These are phyloP conservation scores for Ophion ellenae DNA, from an alignment of 2,888 invertebrate species.

Conservation along the genomic window DNA sequence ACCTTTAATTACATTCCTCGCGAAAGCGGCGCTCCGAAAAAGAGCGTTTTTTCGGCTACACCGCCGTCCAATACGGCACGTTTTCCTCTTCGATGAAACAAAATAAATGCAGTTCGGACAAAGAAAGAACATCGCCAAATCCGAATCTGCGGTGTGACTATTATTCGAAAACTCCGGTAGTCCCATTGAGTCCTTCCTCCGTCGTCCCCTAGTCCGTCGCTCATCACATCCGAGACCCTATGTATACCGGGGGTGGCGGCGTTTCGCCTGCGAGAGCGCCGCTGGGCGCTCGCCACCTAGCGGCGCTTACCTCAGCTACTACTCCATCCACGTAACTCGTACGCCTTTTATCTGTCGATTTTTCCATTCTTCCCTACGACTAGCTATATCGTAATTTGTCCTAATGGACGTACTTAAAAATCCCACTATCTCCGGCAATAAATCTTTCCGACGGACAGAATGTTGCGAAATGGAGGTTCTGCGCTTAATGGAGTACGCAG, in stretches of 20 bases:
- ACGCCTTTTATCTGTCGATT: not conserved
- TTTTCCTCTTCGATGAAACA: not conserved
- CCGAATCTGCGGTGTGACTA: not conserved
- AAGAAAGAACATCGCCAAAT: not conserved
- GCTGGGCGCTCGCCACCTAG: not conserved
- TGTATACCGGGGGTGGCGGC: not conserved
- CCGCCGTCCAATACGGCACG: not conserved
- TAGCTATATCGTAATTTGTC: not conserved
- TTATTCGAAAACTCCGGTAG: not conserved
- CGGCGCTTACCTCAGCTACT: not conserved
- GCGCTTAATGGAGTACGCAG: not conserved
- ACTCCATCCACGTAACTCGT: not conserved
- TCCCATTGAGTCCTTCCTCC: not conserved
- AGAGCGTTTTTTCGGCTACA: constrained; percentile 32
- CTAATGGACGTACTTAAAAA: not conserved
- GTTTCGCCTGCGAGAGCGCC: not conserved
- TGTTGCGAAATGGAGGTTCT: not conserved
- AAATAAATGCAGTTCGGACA: not conserved
- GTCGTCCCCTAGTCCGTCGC: not conserved
- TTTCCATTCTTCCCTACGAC: not conserved
- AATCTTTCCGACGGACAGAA: not conserved
- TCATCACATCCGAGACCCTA: not conserved
- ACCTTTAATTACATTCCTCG: constrained; percentile 62
- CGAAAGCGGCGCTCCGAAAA: constrained; percentile 38
- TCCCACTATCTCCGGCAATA: not conserved